Conservation (phyloP, 2,888 invertebrate species). For the Diplolepis rosae region DNA sequence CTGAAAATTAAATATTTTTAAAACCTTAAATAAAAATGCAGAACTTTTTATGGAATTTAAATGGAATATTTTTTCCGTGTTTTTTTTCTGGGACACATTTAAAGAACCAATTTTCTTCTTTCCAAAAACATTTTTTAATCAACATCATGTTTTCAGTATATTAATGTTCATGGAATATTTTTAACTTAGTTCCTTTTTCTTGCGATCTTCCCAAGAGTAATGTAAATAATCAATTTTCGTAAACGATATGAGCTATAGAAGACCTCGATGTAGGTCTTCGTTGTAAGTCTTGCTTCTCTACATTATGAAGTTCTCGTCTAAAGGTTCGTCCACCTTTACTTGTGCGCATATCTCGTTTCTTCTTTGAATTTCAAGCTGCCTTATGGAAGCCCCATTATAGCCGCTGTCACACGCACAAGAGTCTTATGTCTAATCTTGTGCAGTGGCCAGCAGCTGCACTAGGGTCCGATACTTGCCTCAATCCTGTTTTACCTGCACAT, state of each 20-base stretch:
- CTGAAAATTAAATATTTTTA: too few species aligned
- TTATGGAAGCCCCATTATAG: conserved; percentile 87
- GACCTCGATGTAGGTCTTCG: conserved; percentile 46
- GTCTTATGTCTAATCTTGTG: conserved; percentile 94
- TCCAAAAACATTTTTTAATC: too few species aligned
- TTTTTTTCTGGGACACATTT: too few species aligned
- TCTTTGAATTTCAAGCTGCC: conserved; percentile 74
- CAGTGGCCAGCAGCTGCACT: conserved; percentile 99
- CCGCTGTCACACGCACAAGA: conserved; percentile 99
- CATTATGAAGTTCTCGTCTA: conserved; percentile 31
- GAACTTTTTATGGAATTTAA: too few species aligned
- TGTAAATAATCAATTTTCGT: conserved; percentile 15
- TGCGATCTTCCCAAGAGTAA: neutral
- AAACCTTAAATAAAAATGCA: too few species aligned
- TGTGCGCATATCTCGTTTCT: conserved; percentile 29
- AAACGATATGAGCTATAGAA: conserved; percentile 35
- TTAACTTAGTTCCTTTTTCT: neutral
- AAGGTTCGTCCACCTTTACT: conserved; percentile 35
- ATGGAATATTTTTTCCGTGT: too few species aligned
- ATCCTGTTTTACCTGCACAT: neutral
- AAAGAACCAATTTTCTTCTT: too few species aligned
- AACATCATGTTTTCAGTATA: too few species aligned
- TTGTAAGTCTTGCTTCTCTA: conserved; percentile 27
- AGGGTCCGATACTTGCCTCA: conserved; percentile 76
- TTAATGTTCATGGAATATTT: too few species aligned